A percentile compares a stretch with the other conserved stretches of the same genome.
Evolutionary conservation across 1,140 invertebrate genomes (phyloP).

Genomic region (Drosophila mayri): DNA sequence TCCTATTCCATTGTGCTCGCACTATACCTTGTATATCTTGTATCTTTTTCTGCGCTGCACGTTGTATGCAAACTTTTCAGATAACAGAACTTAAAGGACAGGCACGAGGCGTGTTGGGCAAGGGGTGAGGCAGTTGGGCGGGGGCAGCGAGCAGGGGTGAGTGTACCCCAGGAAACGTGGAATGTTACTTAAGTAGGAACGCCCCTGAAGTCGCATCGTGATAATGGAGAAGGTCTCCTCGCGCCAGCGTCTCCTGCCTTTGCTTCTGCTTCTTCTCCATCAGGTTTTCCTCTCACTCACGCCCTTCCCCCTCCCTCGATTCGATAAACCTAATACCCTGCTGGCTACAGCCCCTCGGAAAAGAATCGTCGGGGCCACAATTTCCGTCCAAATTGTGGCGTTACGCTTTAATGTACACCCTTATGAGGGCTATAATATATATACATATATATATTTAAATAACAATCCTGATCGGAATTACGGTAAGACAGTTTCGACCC

Average conservation of each 20-base stretch:
- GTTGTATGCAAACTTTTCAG: conserved; percentile 44
- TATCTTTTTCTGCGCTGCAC: conserved; percentile 22
- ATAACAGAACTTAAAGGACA: conserved; percentile 26
- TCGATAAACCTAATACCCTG: conserved; percentile 21
- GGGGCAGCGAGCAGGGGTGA: conserved; percentile 5
- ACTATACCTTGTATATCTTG: conserved; percentile 42
- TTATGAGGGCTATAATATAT: conserved; percentile 2
- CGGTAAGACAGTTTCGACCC: background rate
- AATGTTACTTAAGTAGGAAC: conserved; percentile 79
- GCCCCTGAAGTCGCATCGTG: conserved; percentile 61
- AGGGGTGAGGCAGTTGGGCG: conserved; percentile 1
- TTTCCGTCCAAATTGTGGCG: conserved; percentile 37
- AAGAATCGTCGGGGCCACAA: conserved; percentile 9
- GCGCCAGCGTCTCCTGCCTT: background rate
- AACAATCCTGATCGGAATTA: background rate
- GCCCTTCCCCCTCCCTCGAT: conserved; percentile 3
- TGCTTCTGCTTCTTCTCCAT: background rate
- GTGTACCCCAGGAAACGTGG: conserved; percentile 67
- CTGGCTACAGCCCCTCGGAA: background rate
- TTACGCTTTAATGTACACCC: conserved; percentile 54
- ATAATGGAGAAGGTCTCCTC: conserved; percentile 60
- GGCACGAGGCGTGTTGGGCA: background rate
- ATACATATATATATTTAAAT: no score
- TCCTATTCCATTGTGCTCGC: conserved; percentile 36
- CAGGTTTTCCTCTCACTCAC: no score